phyloP scores from a whole-genome alignment of 2,797 vertebrate genomes.

The Neosalanx taihuensis region DNA sequence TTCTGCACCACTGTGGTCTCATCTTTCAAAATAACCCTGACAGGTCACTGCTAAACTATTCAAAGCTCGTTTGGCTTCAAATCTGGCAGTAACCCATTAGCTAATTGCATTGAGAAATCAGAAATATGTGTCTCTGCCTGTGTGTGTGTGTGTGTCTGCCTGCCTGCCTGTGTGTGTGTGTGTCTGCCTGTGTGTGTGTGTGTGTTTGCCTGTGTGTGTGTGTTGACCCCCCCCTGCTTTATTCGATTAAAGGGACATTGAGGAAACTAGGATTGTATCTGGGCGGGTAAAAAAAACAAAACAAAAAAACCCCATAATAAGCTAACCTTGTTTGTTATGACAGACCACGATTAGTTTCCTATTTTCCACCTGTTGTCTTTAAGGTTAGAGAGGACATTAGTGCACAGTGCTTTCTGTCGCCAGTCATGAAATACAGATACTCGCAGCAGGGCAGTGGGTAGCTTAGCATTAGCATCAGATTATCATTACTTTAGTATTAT shows the following conservation, averaged over 20 bases:
- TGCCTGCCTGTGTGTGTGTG: no score
- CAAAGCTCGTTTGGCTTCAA: conserved; percentile 1
- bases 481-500: not conserved
- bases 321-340: conserved; percentile 24
- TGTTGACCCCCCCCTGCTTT: not conserved
- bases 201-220: not conserved
- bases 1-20: not conserved
- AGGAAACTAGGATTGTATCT: no score
- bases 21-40: not conserved
- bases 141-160: no score
- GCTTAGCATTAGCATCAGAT: not conserved
- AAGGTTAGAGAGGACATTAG: not conserved
- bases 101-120: conserved; percentile 19
- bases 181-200: not conserved
- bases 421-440: not conserved
- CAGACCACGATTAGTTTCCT: conserved; percentile 11
- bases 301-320: no score
- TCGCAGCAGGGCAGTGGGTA: not conserved
- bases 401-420: not conserved
- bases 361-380: conserved; percentile 11
- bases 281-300: no score
- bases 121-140: conserved; percentile 12
- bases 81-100: conserved; percentile 24
- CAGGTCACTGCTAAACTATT: not conserved
- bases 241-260: not conserved